Evolutionary conservation across 2,888 invertebrate species (phyloP), one percentile per base, ranked within the genome.

Genomic region (Synanthedon myopaeformis): DNA sequence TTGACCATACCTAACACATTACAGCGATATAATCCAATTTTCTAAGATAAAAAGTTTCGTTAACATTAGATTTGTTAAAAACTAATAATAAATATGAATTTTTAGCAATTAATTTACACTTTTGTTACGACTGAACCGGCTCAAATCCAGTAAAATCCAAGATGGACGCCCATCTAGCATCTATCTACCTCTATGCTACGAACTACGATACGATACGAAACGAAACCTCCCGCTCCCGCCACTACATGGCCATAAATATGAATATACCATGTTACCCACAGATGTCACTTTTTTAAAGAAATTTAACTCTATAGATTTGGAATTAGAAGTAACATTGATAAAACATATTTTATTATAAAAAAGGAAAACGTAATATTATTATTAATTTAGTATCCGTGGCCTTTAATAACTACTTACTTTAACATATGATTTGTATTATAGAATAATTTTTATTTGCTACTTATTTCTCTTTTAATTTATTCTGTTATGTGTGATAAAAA

Each of bases 131-230:
- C 80, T 87, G 83, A 88, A 90, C 92, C 92, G 92, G 92, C 92
- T 92, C 92, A 90, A 89, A 90, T 89, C 89, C 89, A 91, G 89
- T 88, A 89, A 90, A 90, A 90, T 92, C 90, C 92, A 92, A 92
- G 92, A 92, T 92, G 93, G 92, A 92, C 91, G 92, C 91, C 90
- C 90, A 90, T 91, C 89, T 90, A 90, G 17, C 49, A 49, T 45
- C 45, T 35, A 35, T 35, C 35, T 35, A 49, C 49, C 23, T 91
- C 75, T 74, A 72, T 63, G 65, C 67, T 67, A 62, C 14, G n/a
- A 35, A 35, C 8, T 6, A 35, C 28, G 8, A 0, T 35, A 35
- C 35, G 35, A 35, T 35, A 23, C 23, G 35, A 35, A 5, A 35
- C 35, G 11, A 62, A 62, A 61, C 75, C 72, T 70, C 66, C 70